A percentile compares a stretch with the other conserved stretches of the same genome.
Evolutionary conservation across 30 jellyfish, hydroid and myxozoan species (phyloP).

Genomic region (Aurelia aurita complex sp. Pacific): DNA sequence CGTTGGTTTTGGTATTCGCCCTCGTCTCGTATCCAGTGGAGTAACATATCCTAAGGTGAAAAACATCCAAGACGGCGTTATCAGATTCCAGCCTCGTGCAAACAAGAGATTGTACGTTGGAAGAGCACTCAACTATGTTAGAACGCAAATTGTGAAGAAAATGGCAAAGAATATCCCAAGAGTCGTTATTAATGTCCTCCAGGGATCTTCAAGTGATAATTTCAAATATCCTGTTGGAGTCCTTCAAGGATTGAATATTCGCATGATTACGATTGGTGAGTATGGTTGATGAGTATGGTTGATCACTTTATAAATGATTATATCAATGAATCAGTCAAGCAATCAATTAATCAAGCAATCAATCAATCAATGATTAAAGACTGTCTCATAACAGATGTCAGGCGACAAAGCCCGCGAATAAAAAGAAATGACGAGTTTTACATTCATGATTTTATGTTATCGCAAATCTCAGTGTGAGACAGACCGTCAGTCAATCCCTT

Average conservation of each 20-base stretch:
- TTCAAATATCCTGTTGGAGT: conserved; percentile 23
- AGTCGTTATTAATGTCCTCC: conserved; percentile 42
- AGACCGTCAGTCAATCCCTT: too few species aligned
- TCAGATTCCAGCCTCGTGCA: conserved; percentile 57
- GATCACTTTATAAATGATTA: too few species aligned
- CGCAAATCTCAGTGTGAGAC: too few species aligned
- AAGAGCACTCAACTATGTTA: conserved; percentile 46
- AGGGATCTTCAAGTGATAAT: conserved; percentile 61
- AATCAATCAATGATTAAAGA: too few species aligned
- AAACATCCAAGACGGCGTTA: conserved; percentile 49
- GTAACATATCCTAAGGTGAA: conserved; percentile 43
- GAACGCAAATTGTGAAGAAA: conserved; percentile 3
- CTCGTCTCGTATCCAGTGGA: conserved; percentile 32
- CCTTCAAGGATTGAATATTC: conserved; percentile 42
- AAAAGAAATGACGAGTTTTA: too few species aligned
- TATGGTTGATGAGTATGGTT: neutral
- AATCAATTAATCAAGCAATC: too few species aligned
- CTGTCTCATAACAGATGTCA: too few species aligned
- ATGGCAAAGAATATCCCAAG: conserved; percentile 39
- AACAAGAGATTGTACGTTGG: conserved; percentile 46
- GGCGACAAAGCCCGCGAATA: too few species aligned
- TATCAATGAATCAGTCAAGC: too few species aligned
- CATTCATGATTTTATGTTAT: too few species aligned
- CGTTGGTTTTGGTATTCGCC: conserved; percentile 61
- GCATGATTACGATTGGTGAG: conserved; percentile 66